Evolutionary conservation across 2,113 vertebrate genomes (phyloP), one percentile per base, ranked within the genome.

Genomic region (Poicephalus gulielmi): DNA sequence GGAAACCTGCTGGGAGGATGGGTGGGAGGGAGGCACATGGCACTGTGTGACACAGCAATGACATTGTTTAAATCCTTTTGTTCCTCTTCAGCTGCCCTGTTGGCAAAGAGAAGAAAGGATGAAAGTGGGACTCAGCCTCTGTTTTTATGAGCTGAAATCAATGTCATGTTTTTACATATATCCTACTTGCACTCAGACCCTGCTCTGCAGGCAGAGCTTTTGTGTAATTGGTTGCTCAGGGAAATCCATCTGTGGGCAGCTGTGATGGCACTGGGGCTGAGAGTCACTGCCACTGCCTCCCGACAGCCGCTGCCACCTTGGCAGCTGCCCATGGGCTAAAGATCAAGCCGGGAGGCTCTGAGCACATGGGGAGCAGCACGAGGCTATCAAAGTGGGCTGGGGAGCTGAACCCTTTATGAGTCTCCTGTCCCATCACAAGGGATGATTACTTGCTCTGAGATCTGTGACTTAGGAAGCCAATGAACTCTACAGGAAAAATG

Each of bases 291-390:
- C 4, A 2, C 18, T 30, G 57, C 31, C 41, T 8, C 53, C 16
- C 13, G 23, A 22, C 53, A 41, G 39, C n/a, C n/a, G 0, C 16
- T 44, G 46, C 17, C 47, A 25, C 24, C 5, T 33, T 3, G 1
- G 37, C 6, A 1, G 8, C 59, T 53, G 64, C 25, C 46, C 9
- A 0, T 0, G 0, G 57, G 46, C 43, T 69, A 0, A 4, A 47
- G 44, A 73, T 28, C 3, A 3, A 59, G 30, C 28, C 9, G 20
- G 17, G 46, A 17, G 18, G 22, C 31, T 46, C 59, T n/a, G 15
- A 23, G 27, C 9, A 17, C 27, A 35, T 10, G 23, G 27, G 19
- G 18, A 55, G 31, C 1, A 3, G 27, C 5, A 0, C 0, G 1
- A 62, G 13, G 31, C 43, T 41, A 20, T n/a, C 27, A 39, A 59